These are phyloP conservation scores for Telmatherina bonti DNA, from an alignment of 2,797 vertebrate genomes.

Conservation along the genomic window DNA sequence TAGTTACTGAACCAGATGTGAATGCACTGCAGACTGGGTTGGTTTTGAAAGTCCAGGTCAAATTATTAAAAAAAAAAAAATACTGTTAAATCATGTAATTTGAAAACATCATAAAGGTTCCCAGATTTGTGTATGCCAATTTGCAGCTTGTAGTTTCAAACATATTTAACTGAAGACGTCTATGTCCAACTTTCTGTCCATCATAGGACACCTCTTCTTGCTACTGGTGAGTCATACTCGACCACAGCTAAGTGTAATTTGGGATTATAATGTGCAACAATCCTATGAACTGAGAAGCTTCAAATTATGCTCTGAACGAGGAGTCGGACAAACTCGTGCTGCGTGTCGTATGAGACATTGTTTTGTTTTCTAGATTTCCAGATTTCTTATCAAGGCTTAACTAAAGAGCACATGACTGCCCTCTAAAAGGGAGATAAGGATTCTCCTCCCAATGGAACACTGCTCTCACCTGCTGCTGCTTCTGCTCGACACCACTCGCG, in stretches of 20 bases:
- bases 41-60: background rate
- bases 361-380: slow-evolving; percentile 12
- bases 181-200: background rate
- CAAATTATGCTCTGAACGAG: slow-evolving; percentile 24
- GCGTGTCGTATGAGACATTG: slow-evolving; percentile 10
- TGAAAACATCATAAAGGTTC: background rate
- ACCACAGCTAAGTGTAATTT: background rate
- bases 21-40: background rate
- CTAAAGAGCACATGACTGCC: slow-evolving; percentile 18
- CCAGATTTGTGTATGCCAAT: background rate
- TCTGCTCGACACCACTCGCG: slow-evolving; percentile 25
- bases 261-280: background rate
- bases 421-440: slow-evolving; percentile 6
- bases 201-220: background rate
- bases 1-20: background rate
- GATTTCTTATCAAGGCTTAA: slow-evolving; percentile 26
- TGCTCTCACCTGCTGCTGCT: slow-evolving; percentile 1
- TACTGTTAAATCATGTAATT: background rate
- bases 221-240: background rate
- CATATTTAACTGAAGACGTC: background rate
- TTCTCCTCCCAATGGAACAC: slow-evolving; percentile 9
- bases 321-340: slow-evolving; percentile 13
- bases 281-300: slow-evolving; percentile 14
- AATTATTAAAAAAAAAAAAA: background rate
- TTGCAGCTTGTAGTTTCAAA: background rate